Base-by-base conservation (phyloP, 2,113 vertebrate genomes). In the Campylomormyrus tamandua region DNA sequence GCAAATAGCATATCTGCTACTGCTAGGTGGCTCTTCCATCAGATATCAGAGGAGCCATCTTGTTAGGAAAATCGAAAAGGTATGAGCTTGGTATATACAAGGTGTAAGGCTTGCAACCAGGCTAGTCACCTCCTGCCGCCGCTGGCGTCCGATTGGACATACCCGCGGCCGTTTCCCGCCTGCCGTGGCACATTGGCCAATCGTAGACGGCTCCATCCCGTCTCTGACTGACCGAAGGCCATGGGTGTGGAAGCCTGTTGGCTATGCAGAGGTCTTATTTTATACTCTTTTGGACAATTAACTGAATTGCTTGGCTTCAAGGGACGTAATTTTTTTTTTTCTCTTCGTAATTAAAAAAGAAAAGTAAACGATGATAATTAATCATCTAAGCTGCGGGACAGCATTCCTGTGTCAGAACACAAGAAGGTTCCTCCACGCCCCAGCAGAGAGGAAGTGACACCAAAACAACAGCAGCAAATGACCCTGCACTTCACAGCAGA, bases 91-190 rank as follows among this genome's bases (percentile, higher is more conserved):
- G 10, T 48, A 85, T 24, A 48, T 48, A 48, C 1, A 85, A 48
- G 46, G 6, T 48, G 48, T 49, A 9, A 85, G 21, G 17, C 45
- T 27, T 85, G 42, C 48, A 24, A 49, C 6, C 46, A 48, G 45
- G 19, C 17, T 45, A 17, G 45, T 45, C 42, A 46, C 92, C 94
- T 94, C 93, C 93, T 90, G 93, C 94, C 94, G 93, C 93, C 13
- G 4, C 74, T 19, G 62, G 10, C 3, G 10, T 70, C n/a, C 27
- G n/a, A 70, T 70, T 70, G n/a, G 62, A 13, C n/a, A 70, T 13
- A 70, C n/a, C 62, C 62, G 31, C 3, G 62, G n/a, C 9, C 31
- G 62, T 31, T 4, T 70, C 62, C 62, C n/a, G n/a, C 56, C 56
- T 62, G 24, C 56, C 7, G 2, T 9, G 24, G 56, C 9, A 27